These are phyloP conservation scores for Agriopis marginaria DNA, from an alignment of 2,888 invertebrate genomes.

Conservation along the genomic window DNA sequence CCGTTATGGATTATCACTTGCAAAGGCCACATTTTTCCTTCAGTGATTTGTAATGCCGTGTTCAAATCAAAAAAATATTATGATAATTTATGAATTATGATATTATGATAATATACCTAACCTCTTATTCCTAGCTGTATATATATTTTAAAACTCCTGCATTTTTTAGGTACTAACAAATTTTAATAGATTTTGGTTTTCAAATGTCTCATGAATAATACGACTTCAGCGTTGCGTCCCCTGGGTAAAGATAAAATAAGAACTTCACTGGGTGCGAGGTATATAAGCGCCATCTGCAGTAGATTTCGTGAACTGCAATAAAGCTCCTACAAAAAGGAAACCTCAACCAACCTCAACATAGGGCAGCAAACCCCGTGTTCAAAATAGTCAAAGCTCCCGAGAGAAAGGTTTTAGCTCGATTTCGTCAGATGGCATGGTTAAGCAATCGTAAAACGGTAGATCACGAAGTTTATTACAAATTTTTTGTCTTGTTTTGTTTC, in stretches of 20 bases:
- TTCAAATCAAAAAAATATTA: too few species aligned
- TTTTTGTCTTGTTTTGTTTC: not conserved
- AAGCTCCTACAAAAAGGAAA: not conserved
- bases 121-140: too few species aligned
- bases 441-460: not conserved
- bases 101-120: too few species aligned
- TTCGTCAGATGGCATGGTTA: slow-evolving; percentile 10
- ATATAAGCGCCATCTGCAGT: slow-evolving; percentile 2
- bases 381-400: not conserved
- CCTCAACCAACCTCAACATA: not conserved
- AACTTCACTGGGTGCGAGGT: not conserved
- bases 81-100: too few species aligned
- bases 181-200: not conserved
- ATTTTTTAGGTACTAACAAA: too few species aligned
- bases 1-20: too few species aligned
- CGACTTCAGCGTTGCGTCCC: not conserved
- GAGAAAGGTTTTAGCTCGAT: slow-evolving; percentile 14
- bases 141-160: too few species aligned
- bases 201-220: not conserved
- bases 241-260: not conserved
- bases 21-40: too few species aligned
- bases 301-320: not conserved
- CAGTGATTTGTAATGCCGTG: too few species aligned
- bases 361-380: not conserved
- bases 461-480: too few species aligned